phyloP scores from a whole-genome alignment of 2,797 vertebrate genomes.

The Lates japonicus region DNA sequence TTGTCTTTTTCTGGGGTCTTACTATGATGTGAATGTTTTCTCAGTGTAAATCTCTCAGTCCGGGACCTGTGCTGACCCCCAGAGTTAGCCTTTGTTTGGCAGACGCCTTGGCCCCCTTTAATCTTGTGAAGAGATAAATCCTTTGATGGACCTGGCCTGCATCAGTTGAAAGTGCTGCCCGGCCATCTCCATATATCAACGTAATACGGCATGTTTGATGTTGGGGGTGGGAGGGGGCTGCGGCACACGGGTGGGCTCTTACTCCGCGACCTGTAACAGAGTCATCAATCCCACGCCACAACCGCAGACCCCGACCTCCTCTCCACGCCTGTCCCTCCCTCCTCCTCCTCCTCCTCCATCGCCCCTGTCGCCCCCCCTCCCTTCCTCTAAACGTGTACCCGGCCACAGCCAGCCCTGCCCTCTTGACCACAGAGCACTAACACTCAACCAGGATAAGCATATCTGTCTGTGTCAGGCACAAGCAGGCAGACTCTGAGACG shows the following conservation, averaged over 20 bases:
- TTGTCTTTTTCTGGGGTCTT: conserved; percentile 52
- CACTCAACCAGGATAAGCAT: conserved; percentile 61
- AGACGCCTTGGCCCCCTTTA: conserved; percentile 82
- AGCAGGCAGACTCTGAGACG: conserved; percentile 45
- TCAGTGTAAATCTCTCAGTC: conserved; percentile 76
- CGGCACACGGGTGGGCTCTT: conserved; percentile 80
- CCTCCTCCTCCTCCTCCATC: conserved; percentile 2
- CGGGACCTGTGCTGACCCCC: conserved; percentile 80
- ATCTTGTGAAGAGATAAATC: conserved; percentile 88
- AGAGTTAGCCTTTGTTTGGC: conserved; percentile 86
- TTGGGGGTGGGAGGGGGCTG: conserved; percentile 53
- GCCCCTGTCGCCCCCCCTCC: conserved; percentile 1
- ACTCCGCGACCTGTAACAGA: conserved; percentile 59
- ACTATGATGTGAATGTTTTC: conserved; percentile 47
- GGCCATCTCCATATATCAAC: conserved; percentile 86
- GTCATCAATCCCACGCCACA: conserved; percentile 81
- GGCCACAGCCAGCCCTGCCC: conserved; percentile 64
- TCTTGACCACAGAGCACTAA: conserved; percentile 72
- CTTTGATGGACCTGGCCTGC: conserved; percentile 86
- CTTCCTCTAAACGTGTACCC: conserved; percentile 22
- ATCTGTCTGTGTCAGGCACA: conserved; percentile 63
- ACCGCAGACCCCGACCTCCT: conserved; percentile 54
- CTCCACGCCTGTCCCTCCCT: conserved; percentile 32
- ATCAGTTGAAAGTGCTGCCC: conserved; percentile 84
- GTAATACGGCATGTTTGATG: conserved; percentile 85